Conservation (phyloP, 2,797 vertebrate genomes). For the Chelon auratus region DNA sequence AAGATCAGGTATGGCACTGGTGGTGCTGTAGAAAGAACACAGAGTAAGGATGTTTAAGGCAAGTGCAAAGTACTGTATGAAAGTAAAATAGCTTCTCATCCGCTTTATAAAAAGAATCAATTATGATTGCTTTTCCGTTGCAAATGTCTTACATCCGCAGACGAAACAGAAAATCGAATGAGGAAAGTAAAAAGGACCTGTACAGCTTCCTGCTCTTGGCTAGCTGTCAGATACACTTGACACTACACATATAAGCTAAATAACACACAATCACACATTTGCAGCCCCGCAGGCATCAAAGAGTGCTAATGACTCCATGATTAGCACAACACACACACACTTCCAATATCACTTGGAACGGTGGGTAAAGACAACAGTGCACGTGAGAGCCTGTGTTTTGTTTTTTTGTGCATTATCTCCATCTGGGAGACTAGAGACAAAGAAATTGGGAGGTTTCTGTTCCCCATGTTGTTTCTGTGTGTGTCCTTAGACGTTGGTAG, state of each 20-base stretch:
- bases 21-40: background rate
- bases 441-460: constrained; percentile 65
- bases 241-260: constrained; percentile 9
- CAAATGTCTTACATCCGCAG: background rate
- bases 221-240: constrained; percentile 28
- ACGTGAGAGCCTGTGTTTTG: constrained; percentile 3
- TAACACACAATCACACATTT: constrained; percentile 33
- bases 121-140: constrained; percentile 1
- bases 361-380: constrained; percentile 53
- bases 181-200: background rate
- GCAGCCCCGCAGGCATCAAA: constrained; percentile 65
- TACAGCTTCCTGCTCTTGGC: constrained; percentile 17
- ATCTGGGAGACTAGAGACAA: constrained; percentile 39
- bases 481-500: constrained; percentile 43
- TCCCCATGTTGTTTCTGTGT: constrained; percentile 29
- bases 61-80: constrained; percentile 14
- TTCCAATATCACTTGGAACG: constrained; percentile 44
- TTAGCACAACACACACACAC: constrained; percentile 57
- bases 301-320: constrained; percentile 76
- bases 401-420: constrained; percentile 28
- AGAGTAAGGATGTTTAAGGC: constrained; percentile 11
- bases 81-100: constrained; percentile 4
- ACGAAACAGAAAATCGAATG: constrained; percentile 22
- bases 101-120: background rate
- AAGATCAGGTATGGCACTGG: constrained; percentile 28